These are phyloP conservation scores for Gortyna flavago DNA, from an alignment of 2,888 invertebrate species.

Conservation along the genomic window DNA sequence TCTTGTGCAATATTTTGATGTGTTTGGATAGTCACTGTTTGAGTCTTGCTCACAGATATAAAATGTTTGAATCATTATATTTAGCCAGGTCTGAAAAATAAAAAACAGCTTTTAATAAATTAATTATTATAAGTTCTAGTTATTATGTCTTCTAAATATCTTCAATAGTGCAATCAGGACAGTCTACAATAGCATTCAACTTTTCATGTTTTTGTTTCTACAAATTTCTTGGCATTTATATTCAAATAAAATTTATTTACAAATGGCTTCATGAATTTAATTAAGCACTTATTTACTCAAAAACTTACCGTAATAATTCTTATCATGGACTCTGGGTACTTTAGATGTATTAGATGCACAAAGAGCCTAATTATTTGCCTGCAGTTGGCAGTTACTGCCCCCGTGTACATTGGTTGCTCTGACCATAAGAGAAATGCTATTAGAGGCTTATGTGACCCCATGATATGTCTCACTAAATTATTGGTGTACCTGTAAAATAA, in stretches of 20 bases:
- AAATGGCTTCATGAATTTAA: neutral
- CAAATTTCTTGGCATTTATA: too few relatives aligned
- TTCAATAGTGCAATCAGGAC: neutral
- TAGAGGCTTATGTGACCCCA: constrained; percentile 82
- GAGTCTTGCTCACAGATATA: constrained; percentile 82
- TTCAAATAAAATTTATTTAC: too few relatives aligned
- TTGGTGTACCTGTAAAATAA: constrained; percentile 78
- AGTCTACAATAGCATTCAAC: neutral
- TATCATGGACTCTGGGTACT: constrained; percentile 82
- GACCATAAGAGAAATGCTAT: constrained; percentile 83
- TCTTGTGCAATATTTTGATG: constrained; percentile 74
- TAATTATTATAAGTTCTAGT: neutral
- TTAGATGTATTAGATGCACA: constrained; percentile 79
- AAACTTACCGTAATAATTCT: constrained; percentile 80
- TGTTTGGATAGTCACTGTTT: constrained; percentile 81
- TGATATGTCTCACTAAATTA: constrained; percentile 77
- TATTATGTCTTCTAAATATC: neutral
- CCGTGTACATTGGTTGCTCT: constrained; percentile 75
- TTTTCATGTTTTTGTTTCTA: neutral
- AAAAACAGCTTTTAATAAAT: neutral
- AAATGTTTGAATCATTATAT: constrained; percentile 80
- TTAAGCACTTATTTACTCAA: constrained; percentile 70
- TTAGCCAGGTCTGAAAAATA: constrained; percentile 81
- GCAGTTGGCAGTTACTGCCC: constrained; percentile 79
- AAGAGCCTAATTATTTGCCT: constrained; percentile 82